Evolutionary conservation across 2,888 invertebrate species (phyloP).

Genomic region (Leucophora obtusa): DNA sequence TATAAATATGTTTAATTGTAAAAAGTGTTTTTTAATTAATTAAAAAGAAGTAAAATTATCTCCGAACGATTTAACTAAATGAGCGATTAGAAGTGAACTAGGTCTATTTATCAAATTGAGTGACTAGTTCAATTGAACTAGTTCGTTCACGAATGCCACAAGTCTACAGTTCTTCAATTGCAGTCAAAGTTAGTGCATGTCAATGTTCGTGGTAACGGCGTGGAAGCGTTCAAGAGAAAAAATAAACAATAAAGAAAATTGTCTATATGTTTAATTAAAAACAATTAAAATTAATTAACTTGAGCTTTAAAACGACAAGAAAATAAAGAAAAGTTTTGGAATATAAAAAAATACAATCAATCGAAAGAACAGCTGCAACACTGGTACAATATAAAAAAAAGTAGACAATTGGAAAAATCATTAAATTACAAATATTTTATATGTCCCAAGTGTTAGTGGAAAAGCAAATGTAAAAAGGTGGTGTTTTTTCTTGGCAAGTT

Average conservation of each 20-base stretch:
- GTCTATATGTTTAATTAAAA: constrained; percentile 56
- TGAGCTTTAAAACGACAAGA: constrained; percentile 1
- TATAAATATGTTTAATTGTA: too few species aligned
- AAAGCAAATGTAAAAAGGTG: constrained; percentile 10
- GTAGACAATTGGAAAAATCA: constrained; percentile 61
- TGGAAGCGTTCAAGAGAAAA: background rate
- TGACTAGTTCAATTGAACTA: too few species aligned
- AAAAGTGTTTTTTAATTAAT: too few species aligned
- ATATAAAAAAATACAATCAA: background rate
- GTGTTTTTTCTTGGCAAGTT: constrained; percentile 11
- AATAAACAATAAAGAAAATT: constrained; percentile 18
- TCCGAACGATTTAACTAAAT: too few species aligned
- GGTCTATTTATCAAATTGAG: too few species aligned
- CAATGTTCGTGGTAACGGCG: background rate
- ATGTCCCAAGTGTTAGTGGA: constrained; percentile 2
- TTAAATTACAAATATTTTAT: constrained; percentile 43
- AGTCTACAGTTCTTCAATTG: constrained; percentile 53
- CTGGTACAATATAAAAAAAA: constrained; percentile 9
- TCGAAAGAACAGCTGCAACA: constrained; percentile 41
- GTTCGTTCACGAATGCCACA: too few species aligned
- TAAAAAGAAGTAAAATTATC: too few species aligned
- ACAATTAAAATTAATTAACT: constrained; percentile 58
- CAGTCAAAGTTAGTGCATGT: constrained; percentile 26
- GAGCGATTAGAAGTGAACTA: too few species aligned
- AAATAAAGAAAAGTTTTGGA: constrained; percentile 18